phyloP scores from a whole-genome alignment of 2,888 invertebrate genomes.

The Eristalis pertinax region DNA sequence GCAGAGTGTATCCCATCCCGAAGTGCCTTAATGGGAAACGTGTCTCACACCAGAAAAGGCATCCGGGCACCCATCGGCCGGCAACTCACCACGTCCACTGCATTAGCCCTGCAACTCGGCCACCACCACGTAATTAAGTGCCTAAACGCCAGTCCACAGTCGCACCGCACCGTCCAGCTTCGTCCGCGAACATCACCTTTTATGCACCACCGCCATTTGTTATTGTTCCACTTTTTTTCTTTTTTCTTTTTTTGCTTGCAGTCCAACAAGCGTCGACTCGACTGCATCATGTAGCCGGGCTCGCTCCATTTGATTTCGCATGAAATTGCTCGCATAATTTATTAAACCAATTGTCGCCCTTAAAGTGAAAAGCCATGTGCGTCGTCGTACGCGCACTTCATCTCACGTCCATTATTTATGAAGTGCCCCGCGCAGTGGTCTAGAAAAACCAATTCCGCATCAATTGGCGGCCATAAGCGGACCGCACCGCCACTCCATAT shows the following conservation, averaged over 20 bases:
- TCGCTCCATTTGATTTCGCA: slow-evolving; percentile 62
- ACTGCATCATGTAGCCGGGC: neutral
- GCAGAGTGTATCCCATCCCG: neutral
- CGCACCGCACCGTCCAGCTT: neutral
- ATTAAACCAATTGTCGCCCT: slow-evolving; percentile 70
- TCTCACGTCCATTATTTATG: slow-evolving; percentile 66
- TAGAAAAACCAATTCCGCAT: slow-evolving; percentile 66
- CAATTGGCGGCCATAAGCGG: slow-evolving; percentile 66
- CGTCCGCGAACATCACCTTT: slow-evolving; percentile 1
- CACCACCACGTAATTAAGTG: slow-evolving; percentile 18
- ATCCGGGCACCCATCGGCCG: neutral
- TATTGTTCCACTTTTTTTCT: slow-evolving; percentile 61
- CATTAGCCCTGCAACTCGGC: neutral
- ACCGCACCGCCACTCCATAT: slow-evolving; percentile 58
- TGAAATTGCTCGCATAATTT: slow-evolving; percentile 71
- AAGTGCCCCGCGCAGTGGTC: slow-evolving; percentile 65
- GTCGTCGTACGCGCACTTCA: slow-evolving; percentile 29
- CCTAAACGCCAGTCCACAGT: neutral
- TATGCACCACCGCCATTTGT: slow-evolving; percentile 36
- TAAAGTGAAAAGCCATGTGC: slow-evolving; percentile 40
- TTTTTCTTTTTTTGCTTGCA: slow-evolving; percentile 48
- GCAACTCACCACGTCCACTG: neutral
- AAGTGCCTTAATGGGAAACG: neutral
- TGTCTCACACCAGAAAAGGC: neutral
- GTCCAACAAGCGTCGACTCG: neutral